phyloP scores from a whole-genome alignment of 2,113 vertebrate genomes.

The Callospermophilus lateralis region DNA sequence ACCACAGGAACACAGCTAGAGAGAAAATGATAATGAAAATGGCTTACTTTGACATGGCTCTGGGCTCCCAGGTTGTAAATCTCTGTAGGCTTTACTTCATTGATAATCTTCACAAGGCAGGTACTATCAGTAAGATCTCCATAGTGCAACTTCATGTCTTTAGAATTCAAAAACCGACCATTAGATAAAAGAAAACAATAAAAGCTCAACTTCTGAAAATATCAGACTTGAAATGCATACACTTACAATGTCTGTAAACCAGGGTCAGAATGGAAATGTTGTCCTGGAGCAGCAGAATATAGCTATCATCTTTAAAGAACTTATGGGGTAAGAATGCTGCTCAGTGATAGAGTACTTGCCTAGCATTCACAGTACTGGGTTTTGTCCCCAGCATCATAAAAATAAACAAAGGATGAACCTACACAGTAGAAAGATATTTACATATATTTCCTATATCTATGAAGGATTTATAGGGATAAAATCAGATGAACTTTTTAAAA shows the following conservation, averaged over 20 bases:
- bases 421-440: not conserved
- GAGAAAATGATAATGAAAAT: not conserved
- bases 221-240: not conserved
- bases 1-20: not conserved
- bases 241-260: not conserved
- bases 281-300: not conserved
- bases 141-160: conserved; percentile 99
- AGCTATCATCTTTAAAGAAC: not conserved
- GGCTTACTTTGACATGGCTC: conserved; percentile 97
- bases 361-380: not conserved
- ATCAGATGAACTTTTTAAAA: not conserved
- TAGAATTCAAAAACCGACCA: conserved; percentile 73
- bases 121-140: conserved; percentile 99
- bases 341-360: not conserved
- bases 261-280: not conserved
- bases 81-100: conserved; percentile 96
- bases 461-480: not conserved
- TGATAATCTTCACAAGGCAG: conserved; percentile 99
- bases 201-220: not conserved
- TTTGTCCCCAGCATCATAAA: too few species aligned
- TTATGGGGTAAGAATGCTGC: not conserved
- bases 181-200: conserved; percentile 64
- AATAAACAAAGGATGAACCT: not conserved
- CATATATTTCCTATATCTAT: not conserved
- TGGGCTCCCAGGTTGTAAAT: conserved; percentile 99